Percentiles rank a stretch among this genome's conserved stretches.
Evolutionary conservation across 64 coral and sea anemone species (phyloP).

Genomic region (Anthopleura sola): DNA sequence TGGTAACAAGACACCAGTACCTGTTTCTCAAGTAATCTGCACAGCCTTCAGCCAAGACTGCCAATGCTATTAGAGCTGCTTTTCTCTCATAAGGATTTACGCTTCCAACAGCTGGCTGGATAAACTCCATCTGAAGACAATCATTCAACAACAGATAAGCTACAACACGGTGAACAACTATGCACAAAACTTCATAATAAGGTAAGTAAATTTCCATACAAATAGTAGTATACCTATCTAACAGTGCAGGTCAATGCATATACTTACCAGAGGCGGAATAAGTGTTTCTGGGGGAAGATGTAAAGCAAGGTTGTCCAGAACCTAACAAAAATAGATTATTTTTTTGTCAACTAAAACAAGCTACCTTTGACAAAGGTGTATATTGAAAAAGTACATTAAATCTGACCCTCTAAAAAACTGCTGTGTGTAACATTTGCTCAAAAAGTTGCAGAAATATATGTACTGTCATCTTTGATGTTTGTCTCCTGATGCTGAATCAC

Average conservation of each 20-base stretch:
- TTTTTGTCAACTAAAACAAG: no score
- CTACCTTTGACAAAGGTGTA: no score
- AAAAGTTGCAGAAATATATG: no score
- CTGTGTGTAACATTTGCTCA: no score
- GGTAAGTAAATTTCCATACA: no score
- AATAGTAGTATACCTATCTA: no score
- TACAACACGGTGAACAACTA: neutral
- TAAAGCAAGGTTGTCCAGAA: conserved; percentile 90
- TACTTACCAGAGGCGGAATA: conserved; percentile 94
- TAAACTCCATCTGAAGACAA: conserved; percentile 72
- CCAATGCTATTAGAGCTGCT: conserved; percentile 89
- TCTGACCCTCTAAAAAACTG: no score
- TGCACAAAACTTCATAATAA: no score
- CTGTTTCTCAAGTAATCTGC: conserved; percentile 91
- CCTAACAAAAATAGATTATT: conserved; percentile 14
- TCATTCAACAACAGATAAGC: neutral
- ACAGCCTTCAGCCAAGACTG: conserved; percentile 95
- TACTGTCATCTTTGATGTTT: no score
- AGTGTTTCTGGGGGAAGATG: conserved; percentile 91
- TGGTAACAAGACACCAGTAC: neutral
- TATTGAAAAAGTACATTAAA: no score
- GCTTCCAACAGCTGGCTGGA: conserved; percentile 74
- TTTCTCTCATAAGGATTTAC: conserved; percentile 90
- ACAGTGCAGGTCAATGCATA: no score
- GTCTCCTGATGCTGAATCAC: no score